phyloP scores from a whole-genome alignment of 1,140 invertebrate genomes.

The Neomicropteryx cornuta region DNA sequence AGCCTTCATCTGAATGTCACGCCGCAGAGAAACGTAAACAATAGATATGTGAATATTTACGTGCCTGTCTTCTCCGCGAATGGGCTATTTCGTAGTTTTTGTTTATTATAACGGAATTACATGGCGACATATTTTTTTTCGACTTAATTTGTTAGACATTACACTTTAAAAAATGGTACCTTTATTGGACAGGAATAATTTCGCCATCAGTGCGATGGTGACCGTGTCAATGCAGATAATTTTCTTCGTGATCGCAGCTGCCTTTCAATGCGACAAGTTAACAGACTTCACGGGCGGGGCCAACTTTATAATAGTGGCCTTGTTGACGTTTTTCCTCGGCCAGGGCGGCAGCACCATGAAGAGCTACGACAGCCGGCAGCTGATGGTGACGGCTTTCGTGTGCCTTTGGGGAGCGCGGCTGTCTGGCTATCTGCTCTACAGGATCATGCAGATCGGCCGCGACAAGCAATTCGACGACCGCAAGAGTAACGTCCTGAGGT shows the following conservation, averaged over 20 bases:
- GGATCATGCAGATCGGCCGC: conserved; percentile 79
- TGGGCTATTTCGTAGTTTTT: too few species aligned
- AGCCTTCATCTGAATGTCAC: too few species aligned
- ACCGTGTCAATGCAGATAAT: conserved; percentile 78
- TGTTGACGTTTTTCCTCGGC: conserved; percentile 77
- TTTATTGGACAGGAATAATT: conserved; percentile 77
- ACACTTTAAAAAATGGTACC: conserved; percentile 46
- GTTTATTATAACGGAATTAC: too few species aligned
- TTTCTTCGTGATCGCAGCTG: conserved; percentile 77
- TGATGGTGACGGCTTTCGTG: conserved; percentile 78
- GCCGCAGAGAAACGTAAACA: too few species aligned
- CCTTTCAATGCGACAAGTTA: conserved; percentile 80
- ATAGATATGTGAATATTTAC: too few species aligned
- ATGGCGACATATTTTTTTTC: too few species aligned
- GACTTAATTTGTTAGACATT: too few species aligned
- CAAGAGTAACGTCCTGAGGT: conserved; percentile 72
- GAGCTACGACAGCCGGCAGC: conserved; percentile 74
- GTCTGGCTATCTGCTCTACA: conserved; percentile 75
- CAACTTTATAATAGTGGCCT: conserved; percentile 81
- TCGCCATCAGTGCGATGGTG: conserved; percentile 79
- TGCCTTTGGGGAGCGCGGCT: conserved; percentile 77
- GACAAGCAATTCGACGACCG: conserved; percentile 86
- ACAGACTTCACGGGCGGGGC: conserved; percentile 87
- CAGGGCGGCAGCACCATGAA: conserved; percentile 56
- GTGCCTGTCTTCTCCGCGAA: too few species aligned